phyloP scores from a whole-genome alignment of 2,113 vertebrate genomes.

The Tyto alba region DNA sequence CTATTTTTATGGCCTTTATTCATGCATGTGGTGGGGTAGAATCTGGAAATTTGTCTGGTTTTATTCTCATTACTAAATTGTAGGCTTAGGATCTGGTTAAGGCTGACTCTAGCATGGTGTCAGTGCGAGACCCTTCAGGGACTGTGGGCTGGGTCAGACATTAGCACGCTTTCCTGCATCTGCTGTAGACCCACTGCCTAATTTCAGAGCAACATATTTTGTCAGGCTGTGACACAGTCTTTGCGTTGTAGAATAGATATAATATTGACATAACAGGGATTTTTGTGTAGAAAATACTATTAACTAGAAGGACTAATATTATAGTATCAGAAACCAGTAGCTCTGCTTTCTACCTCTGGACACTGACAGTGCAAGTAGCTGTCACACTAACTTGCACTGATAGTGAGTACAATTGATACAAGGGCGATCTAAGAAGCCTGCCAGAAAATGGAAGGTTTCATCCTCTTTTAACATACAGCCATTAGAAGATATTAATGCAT shows the following conservation, averaged over 20 bases:
- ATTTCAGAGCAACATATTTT: background rate
- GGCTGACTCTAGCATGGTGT: background rate
- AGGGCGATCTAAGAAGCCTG: background rate
- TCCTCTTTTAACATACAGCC: background rate
- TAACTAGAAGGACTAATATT: background rate
- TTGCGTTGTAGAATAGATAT: background rate
- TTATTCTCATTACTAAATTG: background rate
- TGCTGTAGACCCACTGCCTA: background rate
- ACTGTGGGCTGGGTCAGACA: fast-evolving
- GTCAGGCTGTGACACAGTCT: background rate
- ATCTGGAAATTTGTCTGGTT: background rate
- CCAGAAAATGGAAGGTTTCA: background rate
- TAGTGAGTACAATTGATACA: background rate
- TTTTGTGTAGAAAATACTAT: background rate
- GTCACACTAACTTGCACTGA: background rate
- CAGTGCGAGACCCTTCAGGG: background rate
- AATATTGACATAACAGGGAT: background rate
- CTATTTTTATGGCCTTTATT: background rate
- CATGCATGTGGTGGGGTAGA: background rate
- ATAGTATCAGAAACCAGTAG: background rate
- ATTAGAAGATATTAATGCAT: background rate
- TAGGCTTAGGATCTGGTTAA: background rate
- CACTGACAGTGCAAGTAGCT: background rate
- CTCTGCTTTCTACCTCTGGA: background rate
- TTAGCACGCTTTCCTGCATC: background rate